A percentile compares a stretch with the other conserved stretches of the same genome.
These are phyloP conservation scores for Phaonia tiefii DNA, from an alignment of 2,888 invertebrate genomes.

Conservation along the genomic window DNA sequence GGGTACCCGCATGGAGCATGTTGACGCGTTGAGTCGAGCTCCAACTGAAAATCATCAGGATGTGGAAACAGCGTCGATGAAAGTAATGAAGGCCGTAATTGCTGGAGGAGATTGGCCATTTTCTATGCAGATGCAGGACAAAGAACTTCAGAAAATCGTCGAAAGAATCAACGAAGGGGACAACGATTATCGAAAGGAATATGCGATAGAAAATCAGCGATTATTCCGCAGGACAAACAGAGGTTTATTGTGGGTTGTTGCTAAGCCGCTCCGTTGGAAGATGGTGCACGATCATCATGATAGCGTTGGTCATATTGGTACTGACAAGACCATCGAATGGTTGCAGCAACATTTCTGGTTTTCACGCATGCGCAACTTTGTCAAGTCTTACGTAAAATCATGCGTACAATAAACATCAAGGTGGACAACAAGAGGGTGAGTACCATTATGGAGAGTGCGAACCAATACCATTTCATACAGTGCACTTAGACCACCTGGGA, in stretches of 20 bases:
- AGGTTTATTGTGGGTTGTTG: slow-evolving; percentile 41
- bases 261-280: slow-evolving; percentile 30
- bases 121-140: neutral
- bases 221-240: no score
- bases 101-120: neutral
- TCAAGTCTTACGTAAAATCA: slow-evolving; percentile 75
- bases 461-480: slow-evolving; percentile 46
- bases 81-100: neutral
- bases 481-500: slow-evolving; percentile 46
- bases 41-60: slow-evolving; percentile 28
- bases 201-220: no score
- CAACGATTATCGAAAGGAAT: no score
- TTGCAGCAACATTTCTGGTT: slow-evolving; percentile 77
- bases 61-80: slow-evolving; percentile 5
- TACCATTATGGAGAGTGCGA: slow-evolving; percentile 47
- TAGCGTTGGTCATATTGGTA: slow-evolving; percentile 60
- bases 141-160: no score
- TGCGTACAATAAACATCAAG: slow-evolving; percentile 71
- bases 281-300: slow-evolving; percentile 53
- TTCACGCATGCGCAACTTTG: slow-evolving; percentile 74
- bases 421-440: neutral
- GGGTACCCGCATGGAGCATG: slow-evolving; percentile 42
- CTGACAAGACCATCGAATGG: slow-evolving; percentile 69
- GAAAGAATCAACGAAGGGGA: no score
- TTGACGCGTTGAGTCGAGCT: slow-evolving; percentile 48